Percentiles rank a stretch among this genome's conserved stretches.
These are phyloP conservation scores for Dascyllus trimaculatus DNA, from an alignment of 2,113 vertebrate genomes.

Conservation along the genomic window DNA sequence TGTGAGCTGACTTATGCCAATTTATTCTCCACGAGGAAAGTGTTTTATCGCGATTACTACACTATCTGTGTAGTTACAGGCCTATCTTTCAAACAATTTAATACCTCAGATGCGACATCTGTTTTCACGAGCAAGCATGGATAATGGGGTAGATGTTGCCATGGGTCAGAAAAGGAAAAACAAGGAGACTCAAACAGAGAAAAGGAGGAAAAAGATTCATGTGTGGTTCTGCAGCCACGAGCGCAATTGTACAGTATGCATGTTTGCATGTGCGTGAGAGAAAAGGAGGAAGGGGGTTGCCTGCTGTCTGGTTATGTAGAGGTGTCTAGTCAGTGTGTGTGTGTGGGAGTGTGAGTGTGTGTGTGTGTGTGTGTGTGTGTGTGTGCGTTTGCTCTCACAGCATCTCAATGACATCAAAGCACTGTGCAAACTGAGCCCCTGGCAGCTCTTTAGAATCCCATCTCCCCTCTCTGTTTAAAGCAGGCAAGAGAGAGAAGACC, in stretches of 20 bases:
- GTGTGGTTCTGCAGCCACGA: conserved; percentile 55
- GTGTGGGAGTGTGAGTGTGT: background rate
- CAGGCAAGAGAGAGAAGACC: conserved; percentile 75
- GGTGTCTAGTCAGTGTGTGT: conserved; percentile 63
- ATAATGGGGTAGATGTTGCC: conserved; percentile 27
- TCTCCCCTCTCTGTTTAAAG: conserved; percentile 80
- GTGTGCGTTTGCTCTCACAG: conserved; percentile 77
- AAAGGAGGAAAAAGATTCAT: conserved; percentile 35
- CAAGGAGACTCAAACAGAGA: conserved; percentile 9
- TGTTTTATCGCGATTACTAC: conserved; percentile 21
- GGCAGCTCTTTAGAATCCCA: conserved; percentile 82
- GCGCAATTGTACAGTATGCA: conserved; percentile 37
- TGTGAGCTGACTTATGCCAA: conserved; percentile 39
- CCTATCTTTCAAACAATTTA: background rate
- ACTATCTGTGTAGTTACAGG: conserved; percentile 7
- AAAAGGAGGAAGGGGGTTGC: background rate
- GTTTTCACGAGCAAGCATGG: background rate
- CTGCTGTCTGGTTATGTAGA: conserved; percentile 70
- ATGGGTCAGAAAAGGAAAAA: conserved; percentile 42
- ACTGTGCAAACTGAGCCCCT: conserved; percentile 83
- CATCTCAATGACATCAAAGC: conserved; percentile 85
- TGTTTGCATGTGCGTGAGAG: conserved; percentile 52
- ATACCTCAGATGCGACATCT: conserved; percentile 2
- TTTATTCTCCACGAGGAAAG: conserved; percentile 49
- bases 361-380: conserved; percentile 31